Evolutionary conservation across 2,113 vertebrate genomes (phyloP), one percentile per base, ranked within the genome.

Genomic region (Sturnus vulgaris): DNA sequence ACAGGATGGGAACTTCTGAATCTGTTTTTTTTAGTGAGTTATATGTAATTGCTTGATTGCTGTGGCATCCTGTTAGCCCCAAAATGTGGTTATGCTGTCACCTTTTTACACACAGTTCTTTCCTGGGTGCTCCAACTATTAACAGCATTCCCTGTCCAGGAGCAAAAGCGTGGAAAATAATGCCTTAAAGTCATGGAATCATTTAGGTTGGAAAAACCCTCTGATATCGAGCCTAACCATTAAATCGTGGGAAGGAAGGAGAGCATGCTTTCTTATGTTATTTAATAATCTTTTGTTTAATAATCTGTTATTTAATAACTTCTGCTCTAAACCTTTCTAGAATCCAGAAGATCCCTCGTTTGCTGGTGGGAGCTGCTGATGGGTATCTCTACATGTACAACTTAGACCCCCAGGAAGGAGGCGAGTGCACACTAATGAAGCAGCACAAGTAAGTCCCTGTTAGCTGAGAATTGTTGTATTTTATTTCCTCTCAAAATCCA

Each of bases 341-440:
- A 90, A 99, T 99, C 95, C 99, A 99, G 97, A 99, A 99, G 98
- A 99, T 99, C 83, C 99, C 99, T 40, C 98, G 99, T 37, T 97
- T 99, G 75, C 91, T 99, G 82, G 99, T 99, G 53, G 99, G 99
- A 24, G 99, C 99, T 4, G 98, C 99, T 4, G 99, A 99, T 24
- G 99, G 99, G 3, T 99, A 99, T 96, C 96, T 99, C 53, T 99
- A 99, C 95, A 98, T 99, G 97, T 99, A 99, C 97, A 99, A 99
- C 97, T 96, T 99, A 92, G 99, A 99, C 95, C 99, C 99, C 42
- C 99, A 99, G 78, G 99, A 99, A 49, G 99, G 99, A 8, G 99
- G 99, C 15, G 99, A 99, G 88, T 99, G 99, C 88, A 99, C 99
- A 25, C 97, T 99, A 76, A 99, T 99, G 98, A 99, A 99, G 91